Evolutionary conservation across 1,140 invertebrate species (phyloP), one percentile per base, ranked within the genome.

Genomic region (Caerostris darwini): DNA sequence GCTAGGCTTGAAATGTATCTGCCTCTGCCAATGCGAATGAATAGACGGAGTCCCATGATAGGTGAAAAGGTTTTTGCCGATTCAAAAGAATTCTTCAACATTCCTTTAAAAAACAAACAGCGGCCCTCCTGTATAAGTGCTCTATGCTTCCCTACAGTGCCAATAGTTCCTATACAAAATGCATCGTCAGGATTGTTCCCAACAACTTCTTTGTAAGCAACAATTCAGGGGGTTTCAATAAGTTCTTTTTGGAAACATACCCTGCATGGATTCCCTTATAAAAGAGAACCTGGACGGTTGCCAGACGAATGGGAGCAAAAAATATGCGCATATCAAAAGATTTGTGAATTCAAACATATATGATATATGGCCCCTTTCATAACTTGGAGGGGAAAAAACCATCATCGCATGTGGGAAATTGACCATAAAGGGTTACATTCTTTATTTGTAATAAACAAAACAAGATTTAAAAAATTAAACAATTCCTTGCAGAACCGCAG

Each of bases 171-270:
- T n/a, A 71, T 34, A 71, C n/a, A 71, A 71, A 71, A 71, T 71
- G 34, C 69, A 12, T 77, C 50, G 34, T 34, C 12, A 4, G 7
- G 69, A 77, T 77, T 77, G 69, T 77, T 77, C 69, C 12, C 82
- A 57, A n/a, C 82, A 83, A 53, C 82, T 83, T 83, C 82, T 83
- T 83, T 83, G 56, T 83, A 83, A 83, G 82, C 82, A 83, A 83
- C 82, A 83, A 83, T 83, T 83, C 82, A 3, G 7, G 14, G 82
- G 54, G 69, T 50, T 77, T 83, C 57, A 8, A 17, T 56, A 17
- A 14, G 82, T 53, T 83, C 57, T 54, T 83, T 83, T 83, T 83
- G 17, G 82, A 83, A 83, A 83, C 53, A 83, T 56, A 57, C 56
- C 82, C 53, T 3, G 53, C 12, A 91, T n/a, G n/a, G n/a, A n/a